Conservation (phyloP, 2,888 invertebrate species). For the Cephus runcator region DNA sequence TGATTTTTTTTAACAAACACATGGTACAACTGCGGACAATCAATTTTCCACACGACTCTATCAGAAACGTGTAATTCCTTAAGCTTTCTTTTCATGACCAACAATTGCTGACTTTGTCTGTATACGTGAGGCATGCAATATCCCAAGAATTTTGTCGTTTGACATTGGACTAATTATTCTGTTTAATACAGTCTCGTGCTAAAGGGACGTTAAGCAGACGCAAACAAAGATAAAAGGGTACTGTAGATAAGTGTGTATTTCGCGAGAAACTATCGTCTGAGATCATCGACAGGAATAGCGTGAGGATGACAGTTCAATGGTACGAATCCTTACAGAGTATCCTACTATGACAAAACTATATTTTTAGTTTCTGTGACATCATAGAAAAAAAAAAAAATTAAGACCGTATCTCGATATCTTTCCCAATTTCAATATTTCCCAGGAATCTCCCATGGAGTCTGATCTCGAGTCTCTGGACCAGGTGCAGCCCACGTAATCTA, state of each 20-base stretch:
- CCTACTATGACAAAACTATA: neutral
- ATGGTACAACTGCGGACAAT: neutral
- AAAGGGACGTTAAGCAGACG: neutral
- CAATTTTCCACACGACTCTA: neutral
- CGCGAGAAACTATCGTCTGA: neutral
- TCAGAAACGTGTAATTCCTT: neutral
- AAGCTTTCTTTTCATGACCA: neutral
- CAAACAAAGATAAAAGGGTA: neutral
- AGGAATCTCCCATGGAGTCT: neutral
- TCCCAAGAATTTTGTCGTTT: neutral
- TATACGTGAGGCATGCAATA: neutral
- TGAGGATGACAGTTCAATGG: neutral
- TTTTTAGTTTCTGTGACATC: neutral
- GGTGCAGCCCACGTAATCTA: slow-evolving; percentile 22
- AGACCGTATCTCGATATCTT: neutral
- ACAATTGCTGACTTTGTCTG: neutral
- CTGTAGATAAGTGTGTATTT: neutral
- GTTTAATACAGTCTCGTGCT: neutral
- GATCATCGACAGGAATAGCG: neutral
- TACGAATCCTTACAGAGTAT: neutral
- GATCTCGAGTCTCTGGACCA: slow-evolving; percentile 11
- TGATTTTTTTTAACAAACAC: slow-evolving; percentile 42
- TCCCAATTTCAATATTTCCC: neutral
- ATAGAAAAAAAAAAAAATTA: neutral
- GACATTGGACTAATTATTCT: neutral